Conservation (phyloP, 2,888 invertebrate species). For the Leptinotarsa rubiginosa region DNA sequence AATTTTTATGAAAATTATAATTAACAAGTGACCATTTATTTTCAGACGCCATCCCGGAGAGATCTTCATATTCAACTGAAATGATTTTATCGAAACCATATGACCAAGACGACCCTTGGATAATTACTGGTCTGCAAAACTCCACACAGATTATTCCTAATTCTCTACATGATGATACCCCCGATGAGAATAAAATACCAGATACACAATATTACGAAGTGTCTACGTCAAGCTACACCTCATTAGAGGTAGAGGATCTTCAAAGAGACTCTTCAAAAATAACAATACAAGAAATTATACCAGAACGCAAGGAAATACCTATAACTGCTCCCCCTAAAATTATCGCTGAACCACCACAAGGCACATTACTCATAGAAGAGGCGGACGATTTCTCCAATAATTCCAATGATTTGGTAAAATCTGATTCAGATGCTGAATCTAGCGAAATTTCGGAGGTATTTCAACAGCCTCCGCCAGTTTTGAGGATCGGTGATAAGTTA, state of each 20-base stretch:
- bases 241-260: conserved; percentile 37
- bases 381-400: conserved; percentile 52
- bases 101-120: conserved; percentile 43
- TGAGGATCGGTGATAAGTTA: conserved; percentile 64
- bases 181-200: conserved; percentile 49
- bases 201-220: conserved; percentile 45
- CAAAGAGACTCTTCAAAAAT: conserved; percentile 54
- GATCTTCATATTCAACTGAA: conserved; percentile 42
- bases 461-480: conserved; percentile 63
- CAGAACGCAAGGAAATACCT: conserved; percentile 64
- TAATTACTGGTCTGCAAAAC: conserved; percentile 37
- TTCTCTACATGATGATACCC: conserved; percentile 36
- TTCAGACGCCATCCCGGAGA: conserved; percentile 36
- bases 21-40: background rate
- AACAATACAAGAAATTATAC: conserved; percentile 74
- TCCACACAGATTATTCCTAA: conserved; percentile 30
- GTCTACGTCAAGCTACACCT: conserved; percentile 23
- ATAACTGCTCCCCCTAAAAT: conserved; percentile 58
- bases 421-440: conserved; percentile 60
- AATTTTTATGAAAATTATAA: too few relatives aligned
- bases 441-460: conserved; percentile 63
- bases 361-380: conserved; percentile 56
- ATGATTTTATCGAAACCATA: conserved; percentile 39
- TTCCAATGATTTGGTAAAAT: conserved; percentile 52
- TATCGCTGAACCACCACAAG: conserved; percentile 46